These are phyloP conservation scores for Drosophila rhopaloa DNA, from an alignment of 1,140 invertebrate genomes.

Conservation along the genomic window DNA sequence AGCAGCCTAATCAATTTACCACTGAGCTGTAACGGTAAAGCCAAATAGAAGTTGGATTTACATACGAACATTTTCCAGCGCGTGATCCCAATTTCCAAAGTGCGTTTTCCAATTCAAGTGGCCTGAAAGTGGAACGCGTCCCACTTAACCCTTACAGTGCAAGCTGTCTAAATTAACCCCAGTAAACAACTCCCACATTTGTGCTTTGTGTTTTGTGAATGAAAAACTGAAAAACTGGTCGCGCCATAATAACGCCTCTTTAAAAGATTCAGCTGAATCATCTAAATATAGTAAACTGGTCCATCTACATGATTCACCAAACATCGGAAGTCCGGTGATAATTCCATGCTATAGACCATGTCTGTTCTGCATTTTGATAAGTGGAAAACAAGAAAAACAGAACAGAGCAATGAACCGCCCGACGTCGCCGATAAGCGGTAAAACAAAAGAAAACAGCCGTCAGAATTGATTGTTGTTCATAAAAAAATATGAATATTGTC, in stretches of 20 bases:
- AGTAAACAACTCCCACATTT: constrained; percentile 60
- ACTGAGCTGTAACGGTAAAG: constrained; percentile 60
- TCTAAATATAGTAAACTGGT: constrained; percentile 40
- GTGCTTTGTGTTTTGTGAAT: constrained; percentile 61
- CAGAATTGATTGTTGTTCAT: constrained; percentile 24
- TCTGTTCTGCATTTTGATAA: constrained; percentile 22
- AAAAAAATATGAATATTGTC: constrained; percentile 24
- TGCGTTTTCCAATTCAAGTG: constrained; percentile 52
- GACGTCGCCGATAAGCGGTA: constrained; percentile 31
- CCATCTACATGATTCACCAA: constrained; percentile 40
- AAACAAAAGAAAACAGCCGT: constrained; percentile 21
- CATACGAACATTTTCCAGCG: constrained; percentile 9
- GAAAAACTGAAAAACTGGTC: constrained; percentile 76
- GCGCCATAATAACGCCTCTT: constrained; percentile 46
- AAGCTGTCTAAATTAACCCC: constrained; percentile 61
- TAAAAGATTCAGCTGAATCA: constrained; percentile 47
- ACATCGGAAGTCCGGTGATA: constrained; percentile 56
- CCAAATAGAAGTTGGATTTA: constrained; percentile 31
- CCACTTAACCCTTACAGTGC: constrained; percentile 66
- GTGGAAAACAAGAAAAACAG: constrained; percentile 24
- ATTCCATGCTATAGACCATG: neutral
- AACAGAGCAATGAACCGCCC: constrained; percentile 39
- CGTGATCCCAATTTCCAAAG: constrained; percentile 39
- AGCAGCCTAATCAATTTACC: constrained; percentile 75
- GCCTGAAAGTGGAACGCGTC: constrained; percentile 73